Percentiles rank a stretch among this genome's conserved stretches.
Conservation (phyloP, 2,797 vertebrate genomes). For the Pristis pectinata region DNA sequence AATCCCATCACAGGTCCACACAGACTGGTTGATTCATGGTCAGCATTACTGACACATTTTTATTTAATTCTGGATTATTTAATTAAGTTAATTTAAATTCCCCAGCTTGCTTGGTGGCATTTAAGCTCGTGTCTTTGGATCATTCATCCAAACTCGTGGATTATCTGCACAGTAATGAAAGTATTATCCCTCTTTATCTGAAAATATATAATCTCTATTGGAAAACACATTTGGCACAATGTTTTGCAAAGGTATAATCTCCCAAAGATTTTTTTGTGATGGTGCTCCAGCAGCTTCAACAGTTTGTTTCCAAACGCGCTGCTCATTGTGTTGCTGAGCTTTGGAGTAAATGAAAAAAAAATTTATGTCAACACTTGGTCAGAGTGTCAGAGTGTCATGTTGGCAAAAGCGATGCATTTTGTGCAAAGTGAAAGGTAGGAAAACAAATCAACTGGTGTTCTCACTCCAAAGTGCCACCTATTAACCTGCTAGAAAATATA, state of each 20-base stretch:
- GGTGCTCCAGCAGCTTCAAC: not conserved
- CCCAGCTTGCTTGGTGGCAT: no score
- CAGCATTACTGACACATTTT: no score
- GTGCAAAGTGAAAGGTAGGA: not conserved
- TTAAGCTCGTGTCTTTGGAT: no score
- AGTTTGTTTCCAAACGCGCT: no score
- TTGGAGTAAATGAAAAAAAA: not conserved
- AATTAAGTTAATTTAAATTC: no score
- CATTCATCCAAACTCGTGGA: no score
- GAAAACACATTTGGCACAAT: not conserved
- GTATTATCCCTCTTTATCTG: no score
- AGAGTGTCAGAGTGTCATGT: not conserved
- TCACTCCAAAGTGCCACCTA: not conserved
- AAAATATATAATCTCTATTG: no score
- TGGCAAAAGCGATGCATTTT: not conserved
- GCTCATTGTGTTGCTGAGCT: not conserved
- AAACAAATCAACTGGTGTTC: not conserved
- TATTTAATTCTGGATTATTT: no score
- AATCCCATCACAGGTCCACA: no score
- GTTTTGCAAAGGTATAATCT: not conserved
- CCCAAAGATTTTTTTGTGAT: not conserved
- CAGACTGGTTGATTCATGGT: no score
- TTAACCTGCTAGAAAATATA: not conserved
- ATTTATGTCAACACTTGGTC: not conserved
- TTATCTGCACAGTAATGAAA: no score